Evolutionary conservation across 1,140 invertebrate genomes (phyloP), one percentile per base, ranked within the genome.

Genomic region (Calosoma granatense): DNA sequence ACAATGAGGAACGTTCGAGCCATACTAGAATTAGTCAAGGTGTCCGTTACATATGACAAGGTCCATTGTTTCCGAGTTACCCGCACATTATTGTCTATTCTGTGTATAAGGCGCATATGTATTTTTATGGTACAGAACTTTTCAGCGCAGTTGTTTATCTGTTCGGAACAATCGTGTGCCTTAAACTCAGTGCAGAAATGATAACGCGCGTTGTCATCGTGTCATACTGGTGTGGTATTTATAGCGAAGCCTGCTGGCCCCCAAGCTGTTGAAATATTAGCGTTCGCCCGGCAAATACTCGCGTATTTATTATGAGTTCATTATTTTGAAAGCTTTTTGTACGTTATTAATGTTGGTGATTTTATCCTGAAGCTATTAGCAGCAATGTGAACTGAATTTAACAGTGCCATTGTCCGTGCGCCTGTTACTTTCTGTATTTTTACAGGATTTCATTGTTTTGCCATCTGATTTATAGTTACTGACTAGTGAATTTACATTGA

Each of bases 281-380:
- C 9, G 9, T 47, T 3, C 9, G 41, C 17, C 17, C 4, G 41
- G 4, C 17, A 12, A 47, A 47, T 47, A 47, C 9, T 12, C 41
- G 9, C 41, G 41, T 47, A 47, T 47, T 47, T 47, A 17, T 47
- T 47, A 47, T 47, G 17, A 17, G 41, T 17, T 47, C 41, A 47
- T 47, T 47, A 9, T 47, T 47, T 47, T 47, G 41, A 47, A 47
- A 47, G 41, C 17, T 47, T 47, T 17, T 47, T 47, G 41, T 17
- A 4, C 9, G 41, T 47, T 47, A 47, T 47, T 11, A 47, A 47
- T 47, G 41, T 47, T 47, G 6, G 41, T 47, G 41, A 47, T 47
- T 47, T 47, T 36, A 36, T 36, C 26, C 26, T n/a, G 26, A 36
- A 36, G n/a, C 26, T 9, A n/a, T 36, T 36, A 36, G n/a, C n/a